phyloP scores from a whole-genome alignment of 2,888 invertebrate species.

The Archaeoteleia sp. region DNA sequence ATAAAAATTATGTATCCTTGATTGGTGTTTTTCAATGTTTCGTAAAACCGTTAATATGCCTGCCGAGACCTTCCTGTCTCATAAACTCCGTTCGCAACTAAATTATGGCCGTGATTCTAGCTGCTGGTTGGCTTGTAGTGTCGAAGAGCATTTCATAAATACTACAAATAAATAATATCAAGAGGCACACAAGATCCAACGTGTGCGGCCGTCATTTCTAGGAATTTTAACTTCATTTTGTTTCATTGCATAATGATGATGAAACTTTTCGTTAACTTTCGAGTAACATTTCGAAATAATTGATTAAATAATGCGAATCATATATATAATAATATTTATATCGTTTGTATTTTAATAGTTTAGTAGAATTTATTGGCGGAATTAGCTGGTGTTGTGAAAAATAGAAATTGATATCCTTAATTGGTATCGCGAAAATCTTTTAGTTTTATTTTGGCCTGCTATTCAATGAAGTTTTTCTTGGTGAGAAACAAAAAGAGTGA shows the following conservation, averaged over 20 bases:
- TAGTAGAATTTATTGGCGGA: no score
- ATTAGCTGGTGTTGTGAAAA: no score
- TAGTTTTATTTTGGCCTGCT: constrained; percentile 15
- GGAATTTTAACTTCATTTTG: constrained; percentile 22
- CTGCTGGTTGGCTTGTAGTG: constrained; percentile 23
- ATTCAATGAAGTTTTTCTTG: constrained; percentile 44
- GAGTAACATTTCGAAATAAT: no score
- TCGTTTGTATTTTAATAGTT: no score
- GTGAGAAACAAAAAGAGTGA: constrained; percentile 56
- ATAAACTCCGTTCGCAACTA: constrained; percentile 55
- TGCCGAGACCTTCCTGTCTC: constrained; percentile 41
- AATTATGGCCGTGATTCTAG: constrained; percentile 55
- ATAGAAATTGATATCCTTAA: constrained; percentile 44
- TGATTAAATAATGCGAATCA: no score
- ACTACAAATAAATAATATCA: constrained; percentile 57
- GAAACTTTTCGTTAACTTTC: no score
- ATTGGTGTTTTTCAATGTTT: constrained; percentile 8
- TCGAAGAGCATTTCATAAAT: constrained; percentile 44
- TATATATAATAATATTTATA: no score
- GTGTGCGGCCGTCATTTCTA: constrained; percentile 45
- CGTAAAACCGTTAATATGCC: constrained; percentile 6
- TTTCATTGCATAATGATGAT: no score
- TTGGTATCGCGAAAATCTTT: constrained; percentile 25
- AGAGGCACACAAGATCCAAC: no score
- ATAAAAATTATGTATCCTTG: constrained; percentile 3